These are phyloP conservation scores for Lepidostoma basale DNA, from an alignment of 1,140 invertebrate genomes.

Conservation along the genomic window DNA sequence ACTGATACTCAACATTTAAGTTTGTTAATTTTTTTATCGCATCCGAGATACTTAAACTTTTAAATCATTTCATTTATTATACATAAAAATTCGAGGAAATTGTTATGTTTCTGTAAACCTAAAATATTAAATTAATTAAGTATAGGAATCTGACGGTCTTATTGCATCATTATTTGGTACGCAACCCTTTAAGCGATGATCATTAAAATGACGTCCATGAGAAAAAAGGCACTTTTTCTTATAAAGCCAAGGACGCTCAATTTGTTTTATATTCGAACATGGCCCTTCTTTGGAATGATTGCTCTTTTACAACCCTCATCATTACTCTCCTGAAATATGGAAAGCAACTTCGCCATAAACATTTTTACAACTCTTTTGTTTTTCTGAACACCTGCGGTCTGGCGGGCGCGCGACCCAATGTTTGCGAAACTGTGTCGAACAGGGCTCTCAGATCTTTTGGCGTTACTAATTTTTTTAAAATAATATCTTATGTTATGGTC, in stretches of 20 bases:
- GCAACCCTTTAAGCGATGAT: not conserved
- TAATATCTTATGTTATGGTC: too few species aligned
- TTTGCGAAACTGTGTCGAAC: not conserved
- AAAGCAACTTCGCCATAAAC: constrained; percentile 8
- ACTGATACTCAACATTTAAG: too few species aligned
- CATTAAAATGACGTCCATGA: not conserved
- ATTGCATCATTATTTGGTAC: not conserved
- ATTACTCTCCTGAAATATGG: constrained; percentile 20
- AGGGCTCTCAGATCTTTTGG: too few species aligned
- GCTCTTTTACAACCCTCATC: constrained; percentile 8
- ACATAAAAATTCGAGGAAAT: too few species aligned
- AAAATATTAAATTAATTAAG: too few species aligned
- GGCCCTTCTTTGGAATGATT: constrained; percentile 6
- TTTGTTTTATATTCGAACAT: constrained; percentile 24
- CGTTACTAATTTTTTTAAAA: too few species aligned
- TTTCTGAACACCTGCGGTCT: not conserved
- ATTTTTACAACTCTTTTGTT: constrained; percentile 25
- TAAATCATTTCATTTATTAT: too few species aligned
- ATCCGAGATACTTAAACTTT: too few species aligned
- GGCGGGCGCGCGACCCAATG: not conserved
- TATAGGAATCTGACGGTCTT: too few species aligned
- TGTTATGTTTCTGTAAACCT: too few species aligned
- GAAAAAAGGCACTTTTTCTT: constrained; percentile 2
- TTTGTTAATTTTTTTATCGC: too few species aligned
- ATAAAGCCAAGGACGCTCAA: constrained; percentile 22